Conservation (phyloP, 2,113 vertebrate species). For the Eidolon helvum region DNA sequence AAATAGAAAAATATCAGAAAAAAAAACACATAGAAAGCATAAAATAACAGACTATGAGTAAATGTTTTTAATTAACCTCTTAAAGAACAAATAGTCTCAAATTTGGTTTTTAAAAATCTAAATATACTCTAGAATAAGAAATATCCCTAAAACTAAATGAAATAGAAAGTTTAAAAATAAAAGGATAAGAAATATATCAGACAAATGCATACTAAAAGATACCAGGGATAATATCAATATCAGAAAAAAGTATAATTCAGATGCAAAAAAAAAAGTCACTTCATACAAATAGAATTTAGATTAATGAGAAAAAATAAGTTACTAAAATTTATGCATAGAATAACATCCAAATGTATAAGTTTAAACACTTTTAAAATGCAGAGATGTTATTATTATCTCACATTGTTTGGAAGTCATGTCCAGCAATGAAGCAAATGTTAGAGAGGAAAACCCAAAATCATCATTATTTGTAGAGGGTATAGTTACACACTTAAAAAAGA, state of each 20-base stretch:
- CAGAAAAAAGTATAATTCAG: background rate
- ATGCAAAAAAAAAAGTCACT: background rate
- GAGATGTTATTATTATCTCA: background rate
- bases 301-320: background rate
- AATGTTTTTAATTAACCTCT: background rate
- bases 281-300: background rate
- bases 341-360: background rate
- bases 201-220: background rate
- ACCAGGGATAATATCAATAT: background rate
- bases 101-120: background rate
- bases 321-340: background rate
- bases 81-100: background rate
- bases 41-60: background rate
- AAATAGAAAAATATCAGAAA: background rate
- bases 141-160: background rate
- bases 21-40: background rate
- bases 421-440: background rate
- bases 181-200: background rate
- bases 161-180: background rate
- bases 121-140: background rate
- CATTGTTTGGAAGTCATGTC: background rate
- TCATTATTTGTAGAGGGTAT: background rate
- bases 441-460: background rate
- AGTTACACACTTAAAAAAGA: background rate
- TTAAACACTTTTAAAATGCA: background rate